Evolutionary conservation across 2,113 vertebrate species (phyloP), one percentile per base, ranked within the genome.

Genomic region (Lepisosteus oculatus): DNA sequence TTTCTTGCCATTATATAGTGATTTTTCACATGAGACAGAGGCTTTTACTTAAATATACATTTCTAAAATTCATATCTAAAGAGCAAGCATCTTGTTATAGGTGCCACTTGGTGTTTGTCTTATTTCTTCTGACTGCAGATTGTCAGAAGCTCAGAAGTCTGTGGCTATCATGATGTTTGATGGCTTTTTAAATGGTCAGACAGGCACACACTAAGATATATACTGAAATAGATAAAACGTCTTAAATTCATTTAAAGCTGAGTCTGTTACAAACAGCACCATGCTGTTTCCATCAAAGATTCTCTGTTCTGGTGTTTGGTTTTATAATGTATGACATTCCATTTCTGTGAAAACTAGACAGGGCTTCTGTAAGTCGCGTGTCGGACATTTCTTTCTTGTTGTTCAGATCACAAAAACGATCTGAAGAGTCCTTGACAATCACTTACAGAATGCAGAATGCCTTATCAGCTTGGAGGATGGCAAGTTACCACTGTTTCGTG

Each of bases 381-480:
- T 42, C 54, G 70, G 54, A 63, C 41, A 5, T 11, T 65, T 14
- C 59, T 0, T 5, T 42, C 44, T 41, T 6, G 55, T 64, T 54
- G 17, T 55, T 64, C 29, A n/a, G 55, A 7, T 41, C 15, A 8
- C 57, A 29, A n/a, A 63, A 43, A 57, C 55, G 11, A 56, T 17
- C 8, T 68, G 54, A 68, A 54, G 51, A 68, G 51, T 65, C 75
- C 74, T 77, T 79, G 77, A 81, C 77, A 72, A 74, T 6, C 77
- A 72, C 71, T 75, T 76, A 85, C 83, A 84, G 80, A 80, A 82
- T 75, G 7, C 68, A 43, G 9, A 55, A 56, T 59, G 61, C 47
- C 13, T 63, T 77, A 74, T 84, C 81, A 80, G 83, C 83, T 75
- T 82, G 81, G 77, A 86, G 81, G 81, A 74, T 81, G 82, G 74